These are phyloP conservation scores for Sternarchorhynchus goeldii DNA, from an alignment of 2,797 vertebrate species.

Conservation along the genomic window DNA sequence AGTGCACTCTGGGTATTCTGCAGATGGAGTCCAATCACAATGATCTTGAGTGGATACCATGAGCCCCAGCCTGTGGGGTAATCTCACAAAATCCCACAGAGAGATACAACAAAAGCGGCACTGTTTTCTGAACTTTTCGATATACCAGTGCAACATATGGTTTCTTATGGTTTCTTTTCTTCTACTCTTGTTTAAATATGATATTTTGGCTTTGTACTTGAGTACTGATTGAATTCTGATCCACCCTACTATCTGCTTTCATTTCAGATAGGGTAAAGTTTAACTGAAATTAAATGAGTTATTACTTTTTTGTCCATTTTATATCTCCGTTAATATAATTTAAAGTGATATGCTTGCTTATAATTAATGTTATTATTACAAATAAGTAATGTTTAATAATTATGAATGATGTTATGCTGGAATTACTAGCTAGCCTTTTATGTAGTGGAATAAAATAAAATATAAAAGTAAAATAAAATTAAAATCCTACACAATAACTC, in stretches of 20 bases:
- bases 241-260: too few species aligned
- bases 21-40: too few species aligned
- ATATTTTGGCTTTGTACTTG: background rate
- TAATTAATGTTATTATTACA: too few species aligned
- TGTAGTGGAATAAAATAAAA: background rate
- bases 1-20: background rate
- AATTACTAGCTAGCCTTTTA: background rate
- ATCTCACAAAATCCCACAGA: background rate
- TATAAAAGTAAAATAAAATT: too few species aligned
- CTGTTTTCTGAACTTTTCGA: background rate
- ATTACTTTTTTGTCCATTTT: background rate
- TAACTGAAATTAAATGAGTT: background rate
- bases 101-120: background rate
- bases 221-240: too few species aligned
- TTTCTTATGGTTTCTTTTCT: background rate
- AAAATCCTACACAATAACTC: too few species aligned
- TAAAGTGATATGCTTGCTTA: background rate
- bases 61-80: background rate
- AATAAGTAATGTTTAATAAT: background rate
- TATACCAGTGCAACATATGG: background rate
- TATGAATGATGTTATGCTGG: background rate
- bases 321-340: background rate
- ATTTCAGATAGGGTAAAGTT: too few species aligned
- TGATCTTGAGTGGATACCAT: too few species aligned
- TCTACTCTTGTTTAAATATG: background rate